These are phyloP conservation scores for Nowickia ferox DNA, from an alignment of 2,888 invertebrate species.

Conservation along the genomic window DNA sequence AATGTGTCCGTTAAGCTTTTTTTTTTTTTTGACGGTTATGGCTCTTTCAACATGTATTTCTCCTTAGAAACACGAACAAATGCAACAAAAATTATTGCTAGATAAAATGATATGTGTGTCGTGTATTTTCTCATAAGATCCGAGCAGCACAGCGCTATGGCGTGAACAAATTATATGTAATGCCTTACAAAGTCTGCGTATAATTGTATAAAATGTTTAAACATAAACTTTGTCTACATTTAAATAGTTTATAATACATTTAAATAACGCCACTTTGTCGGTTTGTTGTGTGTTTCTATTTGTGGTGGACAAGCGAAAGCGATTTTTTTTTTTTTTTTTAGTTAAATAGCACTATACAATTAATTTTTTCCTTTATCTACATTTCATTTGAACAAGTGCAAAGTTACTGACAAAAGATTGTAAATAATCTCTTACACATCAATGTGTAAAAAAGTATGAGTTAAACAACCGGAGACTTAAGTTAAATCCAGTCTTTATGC, in stretches of 20 bases:
- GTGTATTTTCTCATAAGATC: too few species aligned
- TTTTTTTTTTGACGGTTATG: too few species aligned
- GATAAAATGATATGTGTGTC: too few species aligned
- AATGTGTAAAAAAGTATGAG: slow-evolving; percentile 37
- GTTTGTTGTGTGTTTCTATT: slow-evolving; percentile 1
- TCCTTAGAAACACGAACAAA: too few species aligned
- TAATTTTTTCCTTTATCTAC: slow-evolving; percentile 32
- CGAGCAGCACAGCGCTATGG: too few species aligned
- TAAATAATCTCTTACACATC: slow-evolving; percentile 25
- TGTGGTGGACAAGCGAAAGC: slow-evolving; percentile 58
- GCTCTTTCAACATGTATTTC: too few species aligned
- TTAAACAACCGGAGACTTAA: slow-evolving; percentile 30
- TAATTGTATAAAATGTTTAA: slow-evolving; percentile 27
- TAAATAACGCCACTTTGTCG: neutral
- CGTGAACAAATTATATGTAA: too few species aligned
- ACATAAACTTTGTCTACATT: slow-evolving; percentile 7
- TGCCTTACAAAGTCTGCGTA: neutral
- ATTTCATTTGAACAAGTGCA: slow-evolving; percentile 59
- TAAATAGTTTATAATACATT: slow-evolving; percentile 3
- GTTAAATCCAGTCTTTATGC: slow-evolving; percentile 42
- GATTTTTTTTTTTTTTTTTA: slow-evolving; percentile 52
- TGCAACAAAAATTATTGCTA: too few species aligned
- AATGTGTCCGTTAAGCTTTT: too few species aligned
- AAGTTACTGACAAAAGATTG: slow-evolving; percentile 17
- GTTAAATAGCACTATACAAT: slow-evolving; percentile 58